A percentile compares a stretch with the other conserved stretches of the same genome.
phyloP scores from a whole-genome alignment of 2,888 invertebrate genomes.

The Conchocele bisecta region DNA sequence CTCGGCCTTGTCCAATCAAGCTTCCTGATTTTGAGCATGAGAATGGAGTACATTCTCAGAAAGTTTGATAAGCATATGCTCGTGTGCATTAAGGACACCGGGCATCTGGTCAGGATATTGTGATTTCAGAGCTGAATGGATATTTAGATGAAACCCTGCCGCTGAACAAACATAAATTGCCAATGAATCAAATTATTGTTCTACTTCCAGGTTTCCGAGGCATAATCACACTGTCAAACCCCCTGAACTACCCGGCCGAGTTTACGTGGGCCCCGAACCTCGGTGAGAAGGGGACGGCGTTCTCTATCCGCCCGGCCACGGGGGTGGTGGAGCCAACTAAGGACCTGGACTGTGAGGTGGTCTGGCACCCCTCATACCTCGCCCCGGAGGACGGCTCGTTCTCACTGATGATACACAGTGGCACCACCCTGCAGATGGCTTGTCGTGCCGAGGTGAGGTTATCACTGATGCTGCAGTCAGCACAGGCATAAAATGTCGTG shows the following conservation, averaged over 20 bases:
- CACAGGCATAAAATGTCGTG: no score
- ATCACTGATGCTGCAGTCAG: no score
- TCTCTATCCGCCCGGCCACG: slow-evolving; percentile 82
- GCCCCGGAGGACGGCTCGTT: slow-evolving; percentile 82
- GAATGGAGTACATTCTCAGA: no score
- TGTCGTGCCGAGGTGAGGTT: slow-evolving; percentile 80
- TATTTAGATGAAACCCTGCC: no score
- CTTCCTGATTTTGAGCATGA: no score
- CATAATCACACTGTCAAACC: slow-evolving; percentile 80
- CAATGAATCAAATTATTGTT: no score
- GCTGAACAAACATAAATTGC: no score
- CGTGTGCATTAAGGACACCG: no score
- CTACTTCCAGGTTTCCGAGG: slow-evolving; percentile 75
- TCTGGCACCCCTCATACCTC: slow-evolving; percentile 82
- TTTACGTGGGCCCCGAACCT: slow-evolving; percentile 82
- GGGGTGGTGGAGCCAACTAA: slow-evolving; percentile 80
- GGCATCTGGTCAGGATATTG: no score
- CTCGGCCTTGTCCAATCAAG: no score
- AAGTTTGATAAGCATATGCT: no score
- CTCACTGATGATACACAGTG: slow-evolving; percentile 79
- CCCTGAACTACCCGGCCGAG: slow-evolving; percentile 81
- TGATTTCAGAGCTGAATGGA: no score
- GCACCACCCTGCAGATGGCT: slow-evolving; percentile 73
- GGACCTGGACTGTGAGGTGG: slow-evolving; percentile 83
- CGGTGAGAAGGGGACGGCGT: slow-evolving; percentile 81